phyloP scores from a whole-genome alignment of 2,797 vertebrate genomes.

The Mergus octosetaceus region DNA sequence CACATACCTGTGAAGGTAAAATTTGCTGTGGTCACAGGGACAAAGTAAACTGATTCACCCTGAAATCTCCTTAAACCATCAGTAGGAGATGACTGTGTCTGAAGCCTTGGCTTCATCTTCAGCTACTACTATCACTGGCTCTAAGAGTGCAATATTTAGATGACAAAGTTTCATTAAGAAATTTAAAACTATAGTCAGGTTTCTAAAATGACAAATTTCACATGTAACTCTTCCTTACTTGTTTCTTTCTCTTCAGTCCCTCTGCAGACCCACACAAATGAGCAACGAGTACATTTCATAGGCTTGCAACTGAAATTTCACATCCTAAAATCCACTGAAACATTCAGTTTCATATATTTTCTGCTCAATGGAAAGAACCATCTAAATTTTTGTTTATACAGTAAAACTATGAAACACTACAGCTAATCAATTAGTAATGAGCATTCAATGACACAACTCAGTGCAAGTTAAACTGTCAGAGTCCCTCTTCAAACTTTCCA shows the following conservation, averaged over 20 bases:
- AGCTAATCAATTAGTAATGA: neutral
- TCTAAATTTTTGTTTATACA: neutral
- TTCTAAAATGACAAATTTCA: neutral
- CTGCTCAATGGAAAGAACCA: neutral
- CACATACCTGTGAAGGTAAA: neutral
- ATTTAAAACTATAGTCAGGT: neutral
- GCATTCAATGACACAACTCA: neutral
- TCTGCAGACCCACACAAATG: neutral
- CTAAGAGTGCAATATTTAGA: neutral
- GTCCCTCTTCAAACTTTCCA: neutral
- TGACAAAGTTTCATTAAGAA: neutral
- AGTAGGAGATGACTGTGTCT: neutral
- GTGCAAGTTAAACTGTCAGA: neutral
- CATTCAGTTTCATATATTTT: neutral
- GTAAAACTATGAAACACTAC: neutral
- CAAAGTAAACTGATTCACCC: neutral
- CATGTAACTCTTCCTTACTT: neutral
- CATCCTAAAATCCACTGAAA: neutral
- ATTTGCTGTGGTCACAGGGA: neutral
- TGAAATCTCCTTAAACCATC: slow-evolving; percentile 16
- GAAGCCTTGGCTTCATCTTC: neutral
- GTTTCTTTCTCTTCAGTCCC: neutral
- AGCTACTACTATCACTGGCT: neutral
- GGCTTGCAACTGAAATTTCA: neutral
- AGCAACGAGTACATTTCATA: neutral